Percentiles rank a stretch among this genome's conserved stretches.
Conservation (phyloP, 1,140 invertebrate species). For the Apis dorsata region DNA sequence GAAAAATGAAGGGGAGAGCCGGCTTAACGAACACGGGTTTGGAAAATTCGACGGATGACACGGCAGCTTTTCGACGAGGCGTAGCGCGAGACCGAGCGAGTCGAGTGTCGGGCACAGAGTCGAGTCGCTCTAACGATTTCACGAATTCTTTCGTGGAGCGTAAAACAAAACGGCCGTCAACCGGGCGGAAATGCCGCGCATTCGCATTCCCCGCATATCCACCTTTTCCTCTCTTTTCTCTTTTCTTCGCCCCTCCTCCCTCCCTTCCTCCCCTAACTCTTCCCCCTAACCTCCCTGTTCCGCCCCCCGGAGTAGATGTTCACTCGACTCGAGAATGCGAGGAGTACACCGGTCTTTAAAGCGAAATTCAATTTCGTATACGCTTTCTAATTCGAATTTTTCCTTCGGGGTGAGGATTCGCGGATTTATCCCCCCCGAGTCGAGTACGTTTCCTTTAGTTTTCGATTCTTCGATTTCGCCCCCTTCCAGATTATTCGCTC, state of each 20-base stretch:
- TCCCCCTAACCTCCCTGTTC: neutral
- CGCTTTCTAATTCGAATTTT: conserved; percentile 68
- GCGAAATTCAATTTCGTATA: conserved; percentile 64
- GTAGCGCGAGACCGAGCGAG: neutral
- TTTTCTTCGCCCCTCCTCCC: neutral
- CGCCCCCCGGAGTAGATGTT: conserved; percentile 22
- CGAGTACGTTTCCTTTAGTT: too few species aligned
- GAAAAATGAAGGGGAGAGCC: neutral
- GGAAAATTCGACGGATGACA: conserved; percentile 15
- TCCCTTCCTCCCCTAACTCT: neutral
- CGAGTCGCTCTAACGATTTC: conserved; percentile 20
- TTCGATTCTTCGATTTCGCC: too few species aligned
- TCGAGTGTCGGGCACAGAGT: neutral
- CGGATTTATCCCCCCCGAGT: conserved; percentile 53
- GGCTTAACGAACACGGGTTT: neutral
- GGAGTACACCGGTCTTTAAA: conserved; percentile 43
- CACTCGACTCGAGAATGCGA: conserved; percentile 17
- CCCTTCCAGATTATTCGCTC: too few species aligned
- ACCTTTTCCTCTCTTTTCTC: conserved; percentile 10
- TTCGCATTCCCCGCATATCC: conserved; percentile 39
- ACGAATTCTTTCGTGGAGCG: conserved; percentile 18
- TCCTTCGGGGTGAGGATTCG: neutral
- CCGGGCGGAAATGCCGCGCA: conserved; percentile 20
- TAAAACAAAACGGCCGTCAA: conserved; percentile 44
- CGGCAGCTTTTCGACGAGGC: neutral